These are phyloP conservation scores for Siphamia tubifer DNA, from an alignment of 2,113 vertebrate species.

Conservation along the genomic window DNA sequence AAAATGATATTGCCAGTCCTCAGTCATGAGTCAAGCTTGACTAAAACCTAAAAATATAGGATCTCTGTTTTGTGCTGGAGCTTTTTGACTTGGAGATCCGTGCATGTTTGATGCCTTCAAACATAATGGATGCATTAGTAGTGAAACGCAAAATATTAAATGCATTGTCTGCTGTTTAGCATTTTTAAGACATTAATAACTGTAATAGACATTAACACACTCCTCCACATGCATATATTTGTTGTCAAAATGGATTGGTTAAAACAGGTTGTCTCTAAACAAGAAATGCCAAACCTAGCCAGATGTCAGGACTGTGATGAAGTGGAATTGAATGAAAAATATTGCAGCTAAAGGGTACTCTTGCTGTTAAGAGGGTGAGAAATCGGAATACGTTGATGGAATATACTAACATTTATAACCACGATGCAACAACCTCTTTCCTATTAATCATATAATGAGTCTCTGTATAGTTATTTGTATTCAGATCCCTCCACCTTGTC, in stretches of 20 bases:
- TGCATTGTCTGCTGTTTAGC: constrained; percentile 4
- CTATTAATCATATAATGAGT: constrained; percentile 57
- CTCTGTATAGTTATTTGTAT: constrained; percentile 53
- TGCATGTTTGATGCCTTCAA: neutral
- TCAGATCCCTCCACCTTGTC: constrained; percentile 55
- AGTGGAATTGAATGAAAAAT: constrained; percentile 30
- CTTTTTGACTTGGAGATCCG: too few relatives aligned
- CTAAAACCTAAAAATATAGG: too few relatives aligned
- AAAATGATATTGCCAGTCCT: neutral
- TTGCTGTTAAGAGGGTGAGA: constrained; percentile 9
- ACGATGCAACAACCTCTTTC: neutral
- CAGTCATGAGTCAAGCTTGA: too few relatives aligned
- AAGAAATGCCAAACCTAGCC: too few relatives aligned
- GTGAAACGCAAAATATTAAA: constrained; percentile 23
- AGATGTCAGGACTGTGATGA: constrained; percentile 10
- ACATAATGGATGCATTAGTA: constrained; percentile 35
- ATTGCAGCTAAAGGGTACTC: constrained; percentile 10
- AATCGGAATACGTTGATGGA: constrained; percentile 27
- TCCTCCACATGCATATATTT: constrained; percentile 9
- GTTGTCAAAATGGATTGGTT: constrained; percentile 27
- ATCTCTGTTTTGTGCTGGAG: too few relatives aligned
- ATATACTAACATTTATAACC: constrained; percentile 6
- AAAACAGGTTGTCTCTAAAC: too few relatives aligned
- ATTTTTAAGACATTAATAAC: constrained; percentile 27
- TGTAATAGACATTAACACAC: neutral